These are phyloP conservation scores for Nemurella pictetii DNA, from an alignment of 2,888 invertebrate genomes.

Conservation along the genomic window DNA sequence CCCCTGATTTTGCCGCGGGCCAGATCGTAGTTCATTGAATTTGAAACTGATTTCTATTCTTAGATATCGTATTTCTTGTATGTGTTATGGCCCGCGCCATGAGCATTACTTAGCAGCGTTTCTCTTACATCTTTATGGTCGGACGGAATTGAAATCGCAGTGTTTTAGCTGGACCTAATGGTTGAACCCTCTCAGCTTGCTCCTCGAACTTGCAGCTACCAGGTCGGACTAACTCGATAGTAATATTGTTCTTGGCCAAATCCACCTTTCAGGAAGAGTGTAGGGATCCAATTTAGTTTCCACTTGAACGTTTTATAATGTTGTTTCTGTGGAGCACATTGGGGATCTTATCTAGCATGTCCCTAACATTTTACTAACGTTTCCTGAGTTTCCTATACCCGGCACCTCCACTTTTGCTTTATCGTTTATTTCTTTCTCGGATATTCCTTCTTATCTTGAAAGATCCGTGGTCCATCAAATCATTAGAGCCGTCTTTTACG, in stretches of 20 bases:
- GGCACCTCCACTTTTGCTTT: neutral
- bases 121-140: neutral
- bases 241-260: conserved; percentile 1
- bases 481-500: too few species aligned
- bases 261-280: conserved; percentile 1
- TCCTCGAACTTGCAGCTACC: neutral
- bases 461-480: too few species aligned
- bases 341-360: too few species aligned
- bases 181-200: neutral
- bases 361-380: too few species aligned
- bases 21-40: neutral
- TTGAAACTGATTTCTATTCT: neutral
- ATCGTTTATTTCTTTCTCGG: too few species aligned
- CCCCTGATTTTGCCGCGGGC: neutral
- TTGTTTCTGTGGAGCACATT: neutral
- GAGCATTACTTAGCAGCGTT: neutral
- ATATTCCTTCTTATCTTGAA: too few species aligned
- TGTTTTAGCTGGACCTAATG: neutral
- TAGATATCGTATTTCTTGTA: neutral
- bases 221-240: neutral
- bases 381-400: too few species aligned
- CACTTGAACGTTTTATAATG: neutral
- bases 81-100: neutral
- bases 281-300: neutral
- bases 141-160: neutral